Evolutionary conservation across 2,113 vertebrate genomes (phyloP), one percentile per base, ranked within the genome.

Genomic region (Amazona vittata): DNA sequence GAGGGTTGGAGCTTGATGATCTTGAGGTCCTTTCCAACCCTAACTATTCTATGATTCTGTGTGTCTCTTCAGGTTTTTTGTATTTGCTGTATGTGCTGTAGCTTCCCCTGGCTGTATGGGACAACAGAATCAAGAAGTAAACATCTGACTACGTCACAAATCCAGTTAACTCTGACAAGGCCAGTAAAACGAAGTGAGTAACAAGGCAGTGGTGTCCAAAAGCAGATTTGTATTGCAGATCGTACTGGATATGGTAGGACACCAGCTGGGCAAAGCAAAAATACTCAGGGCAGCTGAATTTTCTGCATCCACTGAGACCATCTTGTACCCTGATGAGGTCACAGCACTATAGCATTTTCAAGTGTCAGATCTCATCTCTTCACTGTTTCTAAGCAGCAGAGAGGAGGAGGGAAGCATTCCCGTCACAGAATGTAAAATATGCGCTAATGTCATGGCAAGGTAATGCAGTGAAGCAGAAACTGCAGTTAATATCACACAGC

Each of bases 141-240:
- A 96, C 91, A 83, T 71, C 89, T 89, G 91, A 97, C 81, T 64
- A 69, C 33, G 77, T 90, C 90, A 92, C 87, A 97, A 89, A 97
- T 97, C 95, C 95, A 95, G 73, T 97, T 97, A 97, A 89, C 68
- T 85, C 39, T 88, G 94, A 93, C 84, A 78, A 84, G 90, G 87
- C 84, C 83, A 59, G 57, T 92, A 94, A 97, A 96, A 91, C 86
- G 90, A 89, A 95, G 64, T 59, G 59, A 87, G 62, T 87, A 97
- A 96, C 83, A 86, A 85, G 93, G 91, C 84, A 87, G 13, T 65
- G 82, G 67, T 92, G 88, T 90, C 93, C 91, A 62, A 91, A 94
- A 96, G 94, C 87, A 83, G 95, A 95, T 95, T 96, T 95, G 65
- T 67, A 21, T 82, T 96, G 93, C 59, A 86, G 73, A 70, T 93